Conservation (phyloP, 2,888 invertebrate genomes). For the Dendrolimus houi region DNA sequence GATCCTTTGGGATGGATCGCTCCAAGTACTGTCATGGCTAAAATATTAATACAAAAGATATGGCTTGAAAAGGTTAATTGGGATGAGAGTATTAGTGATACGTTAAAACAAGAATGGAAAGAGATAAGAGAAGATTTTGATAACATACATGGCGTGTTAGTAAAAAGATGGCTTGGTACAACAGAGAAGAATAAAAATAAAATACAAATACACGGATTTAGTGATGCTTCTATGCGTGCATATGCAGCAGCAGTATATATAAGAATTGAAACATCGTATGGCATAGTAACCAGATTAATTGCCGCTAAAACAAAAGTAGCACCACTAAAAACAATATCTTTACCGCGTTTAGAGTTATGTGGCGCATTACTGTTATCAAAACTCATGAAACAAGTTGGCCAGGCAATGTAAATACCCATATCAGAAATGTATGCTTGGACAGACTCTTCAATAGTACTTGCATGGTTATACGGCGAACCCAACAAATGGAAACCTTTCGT, state of each 20-base stretch:
- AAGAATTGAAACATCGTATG: background rate
- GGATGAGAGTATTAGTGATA: too few relatives aligned
- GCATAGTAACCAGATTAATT: background rate
- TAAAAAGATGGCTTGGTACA: slow-evolving; percentile 6
- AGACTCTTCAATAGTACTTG: slow-evolving; percentile 7
- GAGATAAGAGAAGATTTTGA: slow-evolving; percentile 6
- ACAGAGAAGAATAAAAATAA: slow-evolving; percentile 3
- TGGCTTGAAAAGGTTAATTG: too few relatives aligned
- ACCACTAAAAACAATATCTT: background rate
- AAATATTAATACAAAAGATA: too few relatives aligned
- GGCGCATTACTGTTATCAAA: slow-evolving; percentile 14
- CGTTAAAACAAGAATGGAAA: background rate
- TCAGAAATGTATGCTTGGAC: slow-evolving; percentile 8
- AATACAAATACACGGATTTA: slow-evolving; percentile 8
- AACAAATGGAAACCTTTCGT: slow-evolving; percentile 17
- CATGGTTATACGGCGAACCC: slow-evolving; percentile 17
- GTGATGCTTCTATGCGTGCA: slow-evolving; percentile 5
- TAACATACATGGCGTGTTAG: slow-evolving; percentile 12
- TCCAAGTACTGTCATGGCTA: too few relatives aligned
- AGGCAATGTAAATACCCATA: slow-evolving; percentile 14
- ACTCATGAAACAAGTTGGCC: slow-evolving; percentile 11
- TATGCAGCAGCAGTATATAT: slow-evolving; percentile 4
- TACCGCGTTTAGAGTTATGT: slow-evolving; percentile 2
- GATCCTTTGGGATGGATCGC: too few relatives aligned
- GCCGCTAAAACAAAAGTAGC: slow-evolving; percentile 2